phyloP scores from a whole-genome alignment of 1,140 invertebrate species.

The Stegodyphus mimosarum region DNA sequence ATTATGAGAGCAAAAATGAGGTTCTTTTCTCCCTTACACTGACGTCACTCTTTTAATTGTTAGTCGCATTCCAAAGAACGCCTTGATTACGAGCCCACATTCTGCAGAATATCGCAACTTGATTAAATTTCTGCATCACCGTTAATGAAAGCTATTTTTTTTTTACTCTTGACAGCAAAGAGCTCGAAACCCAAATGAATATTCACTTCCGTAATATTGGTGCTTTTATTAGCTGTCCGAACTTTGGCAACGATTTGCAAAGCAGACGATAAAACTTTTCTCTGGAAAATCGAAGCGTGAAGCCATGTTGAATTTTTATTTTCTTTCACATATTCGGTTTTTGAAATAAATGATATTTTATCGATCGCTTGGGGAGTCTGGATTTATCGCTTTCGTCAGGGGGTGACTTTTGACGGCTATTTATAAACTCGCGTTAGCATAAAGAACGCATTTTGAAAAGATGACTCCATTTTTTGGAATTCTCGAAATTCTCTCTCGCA shows the following conservation, averaged over 20 bases:
- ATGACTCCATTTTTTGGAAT: neutral
- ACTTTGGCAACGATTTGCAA: conserved; percentile 5
- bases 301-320: neutral
- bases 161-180: too few species aligned
- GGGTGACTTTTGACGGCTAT: conserved; percentile 32
- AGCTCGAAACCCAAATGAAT: conserved; percentile 10
- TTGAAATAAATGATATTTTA: conserved; percentile 40
- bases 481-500: neutral
- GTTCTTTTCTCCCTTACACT: neutral
- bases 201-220: conserved; percentile 36
- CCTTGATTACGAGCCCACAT: neutral
- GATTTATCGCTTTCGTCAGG: conserved; percentile 41
- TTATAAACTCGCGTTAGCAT: conserved; percentile 47
- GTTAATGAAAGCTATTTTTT: conserved; percentile 36
- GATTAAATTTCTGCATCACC: conserved; percentile 32
- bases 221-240: conserved; percentile 21
- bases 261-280: conserved; percentile 28
- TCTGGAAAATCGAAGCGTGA: conserved; percentile 12
- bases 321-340: conserved; percentile 31
- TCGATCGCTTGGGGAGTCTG: neutral
- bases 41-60: conserved; percentile 30
- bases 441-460: conserved; percentile 27
- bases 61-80: conserved; percentile 4
- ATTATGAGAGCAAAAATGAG: neutral
- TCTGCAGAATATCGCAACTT: neutral